Base-by-base conservation (phyloP, 2,888 invertebrate species). In the Yponomeuta sedellus region DNA sequence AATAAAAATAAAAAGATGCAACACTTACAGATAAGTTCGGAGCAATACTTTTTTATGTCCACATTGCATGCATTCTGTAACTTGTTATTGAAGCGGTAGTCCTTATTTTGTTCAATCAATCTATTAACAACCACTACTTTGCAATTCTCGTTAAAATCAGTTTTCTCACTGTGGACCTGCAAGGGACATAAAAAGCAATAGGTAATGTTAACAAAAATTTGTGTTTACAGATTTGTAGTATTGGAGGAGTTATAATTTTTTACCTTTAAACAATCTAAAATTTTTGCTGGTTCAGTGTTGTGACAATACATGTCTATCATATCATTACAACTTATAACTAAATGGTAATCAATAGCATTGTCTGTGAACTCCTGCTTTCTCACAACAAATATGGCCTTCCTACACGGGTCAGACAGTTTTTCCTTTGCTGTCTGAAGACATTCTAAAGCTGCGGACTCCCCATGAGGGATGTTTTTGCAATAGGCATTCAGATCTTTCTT, bases 31-130 rank as follows among this genome's bases (percentile, higher is more conserved):
- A 92, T 83, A 69, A 92, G 78, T 66, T 82, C 81, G 61, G 84
- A 83, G 74, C 92, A 92, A 73, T 79, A 93, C 74, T 94, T 95
- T 68, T 94, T 93, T 22, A 98, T 97, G 80, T 98, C 98, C 69
- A 91, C 81, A 71, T 94, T 93, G 79, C 99, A 99, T 16, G 95
- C 94, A 73, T 93, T 93, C 80, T 96, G 95, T 67, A 99, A 90
- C 25, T 95, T 93, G 3, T 96, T 96, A 88, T 98, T 98, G 69
- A 98, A 94, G 69, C 98, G 94, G 76, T 96, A 97, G 86, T 99
- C 98, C 68, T 95, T 94, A 78, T 96, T 97, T 82, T 97, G 97
- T 82, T 97, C 97, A 70, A 97, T 95, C 94, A 98, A 95, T 72
- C 98, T 93, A 77, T 96, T 95, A 0, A 96, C 92, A n/a, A 98